These are phyloP conservation scores for Hemistola chrysoprasaria DNA, from an alignment of 2,888 invertebrate genomes.

Conservation along the genomic window DNA sequence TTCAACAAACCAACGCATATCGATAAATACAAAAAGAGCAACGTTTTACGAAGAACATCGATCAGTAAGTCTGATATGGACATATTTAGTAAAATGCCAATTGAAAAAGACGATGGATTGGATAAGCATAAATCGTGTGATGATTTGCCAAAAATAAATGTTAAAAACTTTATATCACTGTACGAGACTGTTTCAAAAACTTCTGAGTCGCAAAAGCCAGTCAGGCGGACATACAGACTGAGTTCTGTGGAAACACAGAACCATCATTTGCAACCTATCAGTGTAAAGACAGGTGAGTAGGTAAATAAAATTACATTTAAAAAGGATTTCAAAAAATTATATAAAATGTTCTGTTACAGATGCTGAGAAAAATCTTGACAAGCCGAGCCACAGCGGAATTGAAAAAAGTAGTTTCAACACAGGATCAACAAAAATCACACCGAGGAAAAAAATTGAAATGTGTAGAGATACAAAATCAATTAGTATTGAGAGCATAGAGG, in stretches of 20 bases:
- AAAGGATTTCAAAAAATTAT: background rate
- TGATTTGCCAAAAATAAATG: conserved; percentile 69
- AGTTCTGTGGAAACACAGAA: conserved; percentile 46
- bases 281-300: conserved; percentile 58
- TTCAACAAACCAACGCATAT: conserved; percentile 34
- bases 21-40: conserved; percentile 33
- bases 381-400: conserved; percentile 13
- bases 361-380: conserved; percentile 39
- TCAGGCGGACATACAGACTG: conserved; percentile 40
- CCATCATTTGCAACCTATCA: conserved; percentile 40
- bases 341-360: conserved; percentile 36
- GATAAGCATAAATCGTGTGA: conserved; percentile 72
- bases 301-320: background rate
- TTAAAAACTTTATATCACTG: conserved; percentile 67
- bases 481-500: conserved; percentile 41
- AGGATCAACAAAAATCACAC: conserved; percentile 14
- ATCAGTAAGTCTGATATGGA: conserved; percentile 78
- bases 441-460: conserved; percentile 14
- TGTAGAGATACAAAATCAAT: conserved; percentile 38
- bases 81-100: conserved; percentile 64
- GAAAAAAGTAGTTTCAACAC: conserved; percentile 14
- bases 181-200: conserved; percentile 68
- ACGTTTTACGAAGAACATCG: conserved; percentile 51
- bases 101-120: conserved; percentile 44
- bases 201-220: conserved; percentile 39